A percentile compares a stretch with the other conserved stretches of the same genome.
These are phyloP conservation scores for Drosophila obscura DNA, from an alignment of 1,140 invertebrate genomes.

Conservation along the genomic window DNA sequence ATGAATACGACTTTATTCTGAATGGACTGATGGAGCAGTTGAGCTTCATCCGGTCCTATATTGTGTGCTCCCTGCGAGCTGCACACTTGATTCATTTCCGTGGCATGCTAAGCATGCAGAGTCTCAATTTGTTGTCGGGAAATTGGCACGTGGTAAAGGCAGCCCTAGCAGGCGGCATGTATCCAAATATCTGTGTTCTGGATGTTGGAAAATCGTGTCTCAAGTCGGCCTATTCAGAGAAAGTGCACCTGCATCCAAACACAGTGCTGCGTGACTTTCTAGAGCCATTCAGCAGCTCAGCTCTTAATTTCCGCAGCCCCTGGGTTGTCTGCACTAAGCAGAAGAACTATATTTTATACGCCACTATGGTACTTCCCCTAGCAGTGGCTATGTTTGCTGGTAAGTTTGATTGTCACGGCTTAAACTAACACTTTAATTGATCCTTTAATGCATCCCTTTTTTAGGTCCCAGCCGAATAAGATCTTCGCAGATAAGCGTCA, in stretches of 20 bases:
- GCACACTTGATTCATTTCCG: conserved; percentile 91
- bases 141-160: conserved; percentile 97
- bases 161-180: conserved; percentile 92
- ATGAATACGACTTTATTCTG: conserved; percentile 68
- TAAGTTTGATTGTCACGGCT: conserved; percentile 1
- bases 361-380: conserved; percentile 91
- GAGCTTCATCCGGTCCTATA: conserved; percentile 86
- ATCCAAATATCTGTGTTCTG: conserved; percentile 92
- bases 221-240: conserved; percentile 46
- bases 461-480: conserved; percentile 39
- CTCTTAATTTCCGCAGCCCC: conserved; percentile 88
- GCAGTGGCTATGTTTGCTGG: conserved; percentile 89
- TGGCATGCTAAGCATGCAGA: conserved; percentile 90
- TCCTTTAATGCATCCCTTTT: not conserved
- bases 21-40: conserved; percentile 72
- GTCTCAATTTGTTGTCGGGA: conserved; percentile 93
- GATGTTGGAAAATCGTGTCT: conserved; percentile 62
- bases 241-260: conserved; percentile 82
- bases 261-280: conserved; percentile 87
- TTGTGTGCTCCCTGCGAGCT: conserved; percentile 93
- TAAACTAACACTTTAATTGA: not conserved
- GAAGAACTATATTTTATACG: conserved; percentile 89
- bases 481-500: conserved; percentile 14
- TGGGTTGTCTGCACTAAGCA: conserved; percentile 95
- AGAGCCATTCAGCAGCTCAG: conserved; percentile 73